Evolutionary conservation across 2,797 vertebrate genomes (phyloP), one percentile per base, ranked within the genome.

Genomic region (Smutsia gigantea): DNA sequence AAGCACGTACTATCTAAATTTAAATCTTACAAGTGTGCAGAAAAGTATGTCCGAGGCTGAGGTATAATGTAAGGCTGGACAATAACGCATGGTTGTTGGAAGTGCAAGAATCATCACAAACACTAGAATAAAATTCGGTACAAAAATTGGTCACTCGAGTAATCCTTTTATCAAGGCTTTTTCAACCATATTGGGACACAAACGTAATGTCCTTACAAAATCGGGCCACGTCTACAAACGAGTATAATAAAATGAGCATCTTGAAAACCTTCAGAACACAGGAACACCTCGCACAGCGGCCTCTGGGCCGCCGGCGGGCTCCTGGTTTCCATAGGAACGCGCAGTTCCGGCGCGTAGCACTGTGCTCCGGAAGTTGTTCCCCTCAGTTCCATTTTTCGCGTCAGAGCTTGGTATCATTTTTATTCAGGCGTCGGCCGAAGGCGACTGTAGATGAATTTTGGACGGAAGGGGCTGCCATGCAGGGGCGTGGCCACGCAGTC

Each of bases 371-470:
- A 97, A 89, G 84, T 69, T 25, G 3, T 68, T 37, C 5, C 27
- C 1, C 0, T 37, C 18, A 27, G 7, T 61, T 92, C 66, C 29
- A 37, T 13, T 84, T 4, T 46, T 8, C 27, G 1, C 0, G 1
- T 51, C 21, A 78, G 37, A 51, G 18, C 31, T 10, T 2, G 0
- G 53, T 1, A 2, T 4, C n/a, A n/a, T n/a, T 1, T 5, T 0
- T 1, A 1, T 0, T n/a, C 0, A 0, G 0, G 10, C 23, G 0
- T 0, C 5, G 0, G 15, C n/a, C 1, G 2, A 0, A 2, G 1
- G 1, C 0, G 5, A 11, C 0, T 2, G 19, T 1, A 27, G 5
- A 0, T 1, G 13, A 85, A 0, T 64, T 97, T 95, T 95, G 97
- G 72, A 12, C 88, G 0, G 1, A 63, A 15, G 51, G 74, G 85